Evolutionary conservation across 2,113 vertebrate genomes (phyloP), one percentile per base, ranked within the genome.

Genomic region (Urocynchramus pylzowi): DNA sequence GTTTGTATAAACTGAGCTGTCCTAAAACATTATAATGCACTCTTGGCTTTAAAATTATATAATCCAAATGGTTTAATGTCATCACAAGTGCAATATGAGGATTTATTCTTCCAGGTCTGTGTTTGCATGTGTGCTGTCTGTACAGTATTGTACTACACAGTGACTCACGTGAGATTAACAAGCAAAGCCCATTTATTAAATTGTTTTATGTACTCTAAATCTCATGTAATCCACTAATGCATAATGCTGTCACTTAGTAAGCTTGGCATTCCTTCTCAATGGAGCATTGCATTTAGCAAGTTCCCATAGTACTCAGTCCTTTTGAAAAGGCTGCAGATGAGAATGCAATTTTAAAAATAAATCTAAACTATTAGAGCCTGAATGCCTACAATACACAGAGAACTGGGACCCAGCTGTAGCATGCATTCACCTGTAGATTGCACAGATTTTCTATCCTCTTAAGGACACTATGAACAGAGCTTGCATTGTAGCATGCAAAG

Each of bases 101-200:
- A 74, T 94, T 86, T 59, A 53, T 83, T 88, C 63, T 69, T 94
- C 56, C 68, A 60, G 60, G 23, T 71, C 68, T 92, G 27, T 86
- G 73, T 50, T 69, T 92, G 52, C 37, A 47, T 57, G 11, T 54
- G n/a, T 86, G 50, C 59, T 86, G 50, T 83, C 59, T 95, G 42
- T 80, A 67, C 44, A 12, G 11, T 45, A 41, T 71, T 92, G 57
- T 79, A 75, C 77, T 83, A 61, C 64, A 53, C 45, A 47, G 44
- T 37, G 52, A 57, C 59, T 95, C 91, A 75, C 6, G 3, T 95
- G 78, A 94, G 95, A 93, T 93, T 95, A 93, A 84, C 68, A 90
- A 87, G 79, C 44, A 93, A 96, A 96, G 60, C 69, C 85, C 30
- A 60, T 94, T 96, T 95, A 94, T 93, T 90, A 95, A 95, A 95